Base-by-base conservation (phyloP, 2,113 vertebrate genomes). In the Menura novaehollandiae region DNA sequence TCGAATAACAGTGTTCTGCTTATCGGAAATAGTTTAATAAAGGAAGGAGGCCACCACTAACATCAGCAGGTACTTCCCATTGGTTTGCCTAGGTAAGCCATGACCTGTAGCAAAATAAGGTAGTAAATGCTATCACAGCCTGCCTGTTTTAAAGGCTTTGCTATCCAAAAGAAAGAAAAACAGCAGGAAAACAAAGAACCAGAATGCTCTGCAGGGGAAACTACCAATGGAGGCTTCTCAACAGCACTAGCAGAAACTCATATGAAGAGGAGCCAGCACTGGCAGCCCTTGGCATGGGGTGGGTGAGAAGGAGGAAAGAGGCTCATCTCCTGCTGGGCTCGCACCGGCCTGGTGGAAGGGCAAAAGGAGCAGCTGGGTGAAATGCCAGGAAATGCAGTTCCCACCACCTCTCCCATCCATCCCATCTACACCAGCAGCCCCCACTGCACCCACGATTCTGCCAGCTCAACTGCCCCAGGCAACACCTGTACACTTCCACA, bases 401-500 rank as follows among this genome's bases (percentile, higher is more conserved):
- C 43, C 43, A 59, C 33, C 8, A 2, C 5, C 22, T 89, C 32
- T 86, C 15, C 39, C 7, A 6, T 46, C 62, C 4, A 1, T 59
- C 39, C 24, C 26, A 30, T 52, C 7, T 46, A 32, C 33, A 64
- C 23, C 39, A 90, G 33, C 37, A 74, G 30, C 7, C 49, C 9
- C 52, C 1, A 2, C 19, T 49, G 52, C 24, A 55, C 28, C 44
- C 55, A 17, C 0, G 0, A 35, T 55, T 51, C 64, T 64, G 39
- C 68, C 55, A 64, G 63, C 53, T 81, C 59, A 59, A 27, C n/a
- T 7, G 11, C 27, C 19, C 32, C 10, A 2, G 32, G 10, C 32
- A 33, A 41, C 26, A 6, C 2, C 2, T 6, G 37, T 5, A 17
- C 1, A 0, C 4, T 49, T n/a, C n/a, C 11, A 3, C 20, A 7